phyloP scores from a whole-genome alignment of 2,113 vertebrate genomes.

The Gavialis gangeticus region DNA sequence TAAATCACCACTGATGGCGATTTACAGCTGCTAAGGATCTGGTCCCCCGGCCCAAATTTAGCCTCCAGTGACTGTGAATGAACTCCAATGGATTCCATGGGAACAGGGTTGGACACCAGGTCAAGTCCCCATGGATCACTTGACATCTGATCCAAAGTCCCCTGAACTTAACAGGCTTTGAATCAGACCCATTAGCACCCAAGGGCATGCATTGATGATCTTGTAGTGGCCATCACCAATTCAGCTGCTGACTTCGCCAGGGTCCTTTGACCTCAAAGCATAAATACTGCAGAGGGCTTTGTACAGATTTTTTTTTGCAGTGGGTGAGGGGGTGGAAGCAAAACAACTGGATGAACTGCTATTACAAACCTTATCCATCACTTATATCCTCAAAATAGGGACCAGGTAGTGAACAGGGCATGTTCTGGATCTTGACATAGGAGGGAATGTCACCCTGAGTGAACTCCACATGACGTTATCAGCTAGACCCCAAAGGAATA shows the following conservation, averaged over 20 bases:
- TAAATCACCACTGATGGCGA: too few species aligned
- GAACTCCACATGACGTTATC: neutral
- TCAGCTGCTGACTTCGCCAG: neutral
- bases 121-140: neutral
- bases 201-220: neutral
- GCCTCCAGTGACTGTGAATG: too few species aligned
- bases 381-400: too few species aligned
- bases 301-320: too few species aligned
- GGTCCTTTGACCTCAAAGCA: fast-evolving
- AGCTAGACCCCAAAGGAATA: neutral
- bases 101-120: neutral
- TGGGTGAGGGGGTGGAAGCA: neutral
- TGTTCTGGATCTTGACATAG: neutral
- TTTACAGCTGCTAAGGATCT: too few species aligned
- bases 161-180: neutral
- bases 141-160: neutral
- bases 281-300: neutral
- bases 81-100: too few species aligned
- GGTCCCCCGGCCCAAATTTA: too few species aligned
- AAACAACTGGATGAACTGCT: fast-evolving
- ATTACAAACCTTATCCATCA: too few species aligned
- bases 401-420: neutral
- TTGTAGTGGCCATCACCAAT: neutral
- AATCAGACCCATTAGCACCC: neutral
- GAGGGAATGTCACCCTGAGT: neutral